phyloP scores from a whole-genome alignment of 2,888 invertebrate genomes.

The Cataglyphis livida region DNA sequence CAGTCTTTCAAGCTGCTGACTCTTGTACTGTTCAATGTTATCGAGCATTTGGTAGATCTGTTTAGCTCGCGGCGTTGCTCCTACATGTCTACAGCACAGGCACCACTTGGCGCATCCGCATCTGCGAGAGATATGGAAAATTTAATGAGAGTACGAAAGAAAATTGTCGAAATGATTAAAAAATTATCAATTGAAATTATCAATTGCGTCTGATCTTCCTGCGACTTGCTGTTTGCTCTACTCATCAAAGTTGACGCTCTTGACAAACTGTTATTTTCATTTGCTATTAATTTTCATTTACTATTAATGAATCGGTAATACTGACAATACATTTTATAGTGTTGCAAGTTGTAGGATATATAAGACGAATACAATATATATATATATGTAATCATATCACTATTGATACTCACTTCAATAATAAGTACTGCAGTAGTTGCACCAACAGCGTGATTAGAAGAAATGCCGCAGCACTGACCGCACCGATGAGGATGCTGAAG shows the following conservation, averaged over 20 bases:
- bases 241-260: background rate
- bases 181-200: slow-evolving; percentile 18
- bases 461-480: slow-evolving; percentile 92
- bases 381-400: background rate
- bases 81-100: slow-evolving; percentile 90
- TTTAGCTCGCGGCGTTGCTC: slow-evolving; percentile 91
- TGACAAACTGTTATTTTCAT: background rate
- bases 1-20: slow-evolving; percentile 94
- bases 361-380: background rate
- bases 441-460: slow-evolving; percentile 92
- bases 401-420: slow-evolving; percentile 88
- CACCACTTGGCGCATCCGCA: slow-evolving; percentile 91
- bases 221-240: background rate
- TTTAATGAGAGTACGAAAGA: background rate
- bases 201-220: slow-evolving; percentile 39
- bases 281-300: background rate
- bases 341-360: background rate
- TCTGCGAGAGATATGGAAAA: slow-evolving; percentile 86
- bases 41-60: slow-evolving; percentile 96
- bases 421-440: slow-evolving; percentile 91
- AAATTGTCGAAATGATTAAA: slow-evolving; percentile 41
- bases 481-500: slow-evolving; percentile 93
- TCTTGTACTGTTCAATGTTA: slow-evolving; percentile 95
- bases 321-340: background rate
- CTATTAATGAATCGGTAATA: slow-evolving; percentile 3